Base-by-base conservation (phyloP, 2,113 vertebrate genomes). In the Morone saxatilis region DNA sequence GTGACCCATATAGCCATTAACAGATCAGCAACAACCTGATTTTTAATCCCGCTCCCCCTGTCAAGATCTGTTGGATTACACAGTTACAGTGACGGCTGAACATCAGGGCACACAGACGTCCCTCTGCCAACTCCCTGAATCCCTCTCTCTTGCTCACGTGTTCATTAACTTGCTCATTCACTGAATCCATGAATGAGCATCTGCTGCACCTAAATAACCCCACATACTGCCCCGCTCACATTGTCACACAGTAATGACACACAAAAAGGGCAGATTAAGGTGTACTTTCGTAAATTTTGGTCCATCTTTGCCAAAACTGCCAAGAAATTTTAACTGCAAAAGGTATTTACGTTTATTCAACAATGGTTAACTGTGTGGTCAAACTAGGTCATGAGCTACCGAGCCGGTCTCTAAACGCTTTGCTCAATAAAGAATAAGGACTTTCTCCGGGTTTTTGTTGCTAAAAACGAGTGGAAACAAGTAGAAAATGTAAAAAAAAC, bases 1-100 rank as follows among this genome's bases (percentile, higher is more conserved):
- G 76, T 94, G 90, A 93, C 95, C 95, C 89, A 90, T 92, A 95
- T 89, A 94, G 86, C 78, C 87, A 81, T 89, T 83, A 93, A 83
- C 80, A 94, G 90, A 94, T 94, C 89, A 85, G 80, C 84, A 72
- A 87, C 89, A 89, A 89, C 76, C 89, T 90, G 84, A 90, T 92
- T 94, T 93, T 86, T 92, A 94, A 94, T 94, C 89, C 89, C 7
- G 10, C 45, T 81, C 63, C 47, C 83, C 62, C 69, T 88, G 80
- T 86, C 53, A 85, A 86, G 69, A 93, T 91, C 76, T 92, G 78
- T 41, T 70, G 70, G 90, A 93, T 90, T 93, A 94, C 66, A 88
- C 53, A 73, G 70, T 85, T 88, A 85, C 22, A 81, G 51, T n/a
- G 62, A 78, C 80, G 72, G 86, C 43, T 81, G 61, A 71, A 78